Percentiles rank a stretch among this genome's conserved stretches.
phyloP scores from a whole-genome alignment of 2,797 vertebrate genomes.

The Triplophysa bombifrons region DNA sequence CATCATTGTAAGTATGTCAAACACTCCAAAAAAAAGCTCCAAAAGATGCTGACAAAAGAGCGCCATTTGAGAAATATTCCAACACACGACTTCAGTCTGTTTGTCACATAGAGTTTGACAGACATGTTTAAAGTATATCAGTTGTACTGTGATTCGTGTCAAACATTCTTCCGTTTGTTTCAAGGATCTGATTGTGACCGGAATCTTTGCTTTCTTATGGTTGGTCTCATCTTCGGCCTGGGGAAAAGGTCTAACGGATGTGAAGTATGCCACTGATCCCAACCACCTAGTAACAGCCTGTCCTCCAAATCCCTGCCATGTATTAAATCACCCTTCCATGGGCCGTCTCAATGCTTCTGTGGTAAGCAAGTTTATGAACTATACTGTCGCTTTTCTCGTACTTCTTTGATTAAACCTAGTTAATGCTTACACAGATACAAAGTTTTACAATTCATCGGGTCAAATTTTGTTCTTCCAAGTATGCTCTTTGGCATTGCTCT shows the following conservation, averaged over 20 bases:
- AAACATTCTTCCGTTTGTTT: constrained; percentile 4
- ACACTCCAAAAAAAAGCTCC: background rate
- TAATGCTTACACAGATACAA: background rate
- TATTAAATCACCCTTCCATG: constrained; percentile 78
- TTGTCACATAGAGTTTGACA: too few species aligned
- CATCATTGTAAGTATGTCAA: constrained; percentile 76
- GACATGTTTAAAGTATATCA: too few species aligned
- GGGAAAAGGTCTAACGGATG: constrained; percentile 89
- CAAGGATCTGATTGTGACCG: constrained; percentile 89
- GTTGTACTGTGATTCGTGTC: background rate
- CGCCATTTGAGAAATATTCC: too few species aligned
- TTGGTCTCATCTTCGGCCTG: constrained; percentile 92
- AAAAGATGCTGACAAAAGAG: too few species aligned
- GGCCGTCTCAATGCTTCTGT: constrained; percentile 93
- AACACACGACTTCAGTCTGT: too few species aligned
- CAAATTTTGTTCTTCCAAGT: too few species aligned
- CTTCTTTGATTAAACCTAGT: background rate
- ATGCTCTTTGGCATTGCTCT: background rate
- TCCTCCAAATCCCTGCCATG: constrained; percentile 55
- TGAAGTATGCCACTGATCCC: constrained; percentile 84
- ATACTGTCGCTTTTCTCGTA: background rate
- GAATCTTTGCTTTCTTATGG: constrained; percentile 92
- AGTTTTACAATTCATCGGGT: too few species aligned
- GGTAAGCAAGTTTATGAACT: constrained; percentile 70
- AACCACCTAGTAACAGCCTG: constrained; percentile 58